Percentiles rank a stretch among this genome's conserved stretches.
phyloP scores from a whole-genome alignment of 2,113 vertebrate genomes.

The Clarias macrocephalus region DNA sequence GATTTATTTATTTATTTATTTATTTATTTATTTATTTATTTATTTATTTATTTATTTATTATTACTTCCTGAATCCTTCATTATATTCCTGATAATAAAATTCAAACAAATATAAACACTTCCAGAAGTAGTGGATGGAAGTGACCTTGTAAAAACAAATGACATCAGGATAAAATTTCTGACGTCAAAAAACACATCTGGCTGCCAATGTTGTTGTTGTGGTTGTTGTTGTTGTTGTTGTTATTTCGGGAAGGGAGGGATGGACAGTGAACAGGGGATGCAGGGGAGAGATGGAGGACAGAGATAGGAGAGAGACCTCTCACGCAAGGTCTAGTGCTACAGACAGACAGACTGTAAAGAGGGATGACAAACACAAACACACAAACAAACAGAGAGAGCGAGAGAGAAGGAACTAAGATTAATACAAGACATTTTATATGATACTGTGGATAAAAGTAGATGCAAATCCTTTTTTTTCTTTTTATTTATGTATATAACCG shows the following conservation, averaged over 20 bases:
- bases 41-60: background rate
- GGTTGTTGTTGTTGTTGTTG: background rate
- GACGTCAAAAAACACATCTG: background rate
- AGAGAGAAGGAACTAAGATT: background rate
- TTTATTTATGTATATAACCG: too few species aligned
- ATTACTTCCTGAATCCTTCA: background rate
- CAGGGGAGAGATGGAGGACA: background rate
- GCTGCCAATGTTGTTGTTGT: background rate
- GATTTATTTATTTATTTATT: background rate
- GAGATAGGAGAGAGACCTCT: conserved; percentile 1
- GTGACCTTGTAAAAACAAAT: background rate
- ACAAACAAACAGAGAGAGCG: background rate
- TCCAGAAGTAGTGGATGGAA: background rate
- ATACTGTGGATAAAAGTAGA: too few species aligned
- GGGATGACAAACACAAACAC: background rate
- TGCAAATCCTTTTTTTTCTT: too few species aligned
- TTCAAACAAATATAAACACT: background rate
- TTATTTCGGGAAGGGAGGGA: background rate
- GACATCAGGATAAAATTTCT: background rate
- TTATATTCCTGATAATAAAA: background rate
- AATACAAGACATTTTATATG: too few species aligned
- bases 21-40: too few species aligned
- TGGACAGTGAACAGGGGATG: conserved; percentile 1
- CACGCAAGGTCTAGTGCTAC: conserved; percentile 10
- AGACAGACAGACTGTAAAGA: background rate